Evolutionary conservation across 2,888 invertebrate species (phyloP), one percentile per base, ranked within the genome.

Genomic region (Tryphoninae sp.): DNA sequence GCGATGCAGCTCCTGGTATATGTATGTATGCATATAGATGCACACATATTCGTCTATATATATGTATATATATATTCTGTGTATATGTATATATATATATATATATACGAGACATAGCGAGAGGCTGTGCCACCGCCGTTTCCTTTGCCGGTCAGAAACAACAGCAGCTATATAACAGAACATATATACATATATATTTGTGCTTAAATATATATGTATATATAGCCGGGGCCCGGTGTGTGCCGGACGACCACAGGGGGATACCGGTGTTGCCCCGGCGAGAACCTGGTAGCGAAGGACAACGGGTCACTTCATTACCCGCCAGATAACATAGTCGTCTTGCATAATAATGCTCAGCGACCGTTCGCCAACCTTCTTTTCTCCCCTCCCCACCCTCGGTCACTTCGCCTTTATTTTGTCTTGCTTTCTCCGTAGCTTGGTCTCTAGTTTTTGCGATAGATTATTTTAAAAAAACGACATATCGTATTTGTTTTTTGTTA

Each of bases 221-320:
- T 74, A 73, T 78, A 71, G 53, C 62, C 58, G 64, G 62, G 64
- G 79, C 80, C 51, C 61, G 78, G 67, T 67, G 78, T 76, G 82
- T 72, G 76, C 76, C 68, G 75, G 68, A 72, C 74, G 78, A 79
- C 42, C 45, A 58, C 49, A 42, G 72, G 71, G 77, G 80, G 69
- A 84, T 84, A 80, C 82, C 78, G 76, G 78, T 81, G 78, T 62
- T 77, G 68, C 76, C 82, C 75, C 77, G 75, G 68, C 81, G 85
- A 84, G 84, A 86, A 88, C 86, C 85, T 86, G 88, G 89, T 88
- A 88, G 89, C 87, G 86, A 86, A 89, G 89, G 88, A 88, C 88
- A 87, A 86, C 88, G 86, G 88, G 88, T 87, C 86, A 84, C 86
- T 90, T 88, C 87, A 88, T 89, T 90, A 89, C 87, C 87, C 84